Percentiles rank a stretch among this genome's conserved stretches.
These are phyloP conservation scores for Drosophila kikkawai DNA, from an alignment of 1,140 invertebrate genomes.

Conservation along the genomic window DNA sequence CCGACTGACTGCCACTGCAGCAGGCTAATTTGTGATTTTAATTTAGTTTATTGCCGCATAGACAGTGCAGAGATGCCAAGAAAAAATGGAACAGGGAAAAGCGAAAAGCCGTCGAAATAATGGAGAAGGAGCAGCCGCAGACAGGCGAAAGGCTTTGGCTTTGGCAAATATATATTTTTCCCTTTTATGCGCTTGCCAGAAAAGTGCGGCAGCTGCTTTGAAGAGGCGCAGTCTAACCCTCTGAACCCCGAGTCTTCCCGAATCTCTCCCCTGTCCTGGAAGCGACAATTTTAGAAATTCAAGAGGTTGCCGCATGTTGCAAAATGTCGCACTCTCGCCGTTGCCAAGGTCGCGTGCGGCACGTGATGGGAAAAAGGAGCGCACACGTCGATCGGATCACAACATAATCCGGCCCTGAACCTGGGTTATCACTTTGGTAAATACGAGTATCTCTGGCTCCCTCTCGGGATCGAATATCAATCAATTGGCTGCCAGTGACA, in stretches of 20 bases:
- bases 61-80: constrained; percentile 65
- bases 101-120: constrained; percentile 25
- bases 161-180: constrained; percentile 10
- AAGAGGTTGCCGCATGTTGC: constrained; percentile 75
- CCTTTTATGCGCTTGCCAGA: constrained; percentile 24
- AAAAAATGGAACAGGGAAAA: constrained; percentile 17
- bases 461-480: constrained; percentile 69
- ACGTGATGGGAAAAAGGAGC: constrained; percentile 78
- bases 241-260: constrained; percentile 8
- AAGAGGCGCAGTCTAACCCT: constrained; percentile 36
- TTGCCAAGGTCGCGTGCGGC: constrained; percentile 68
- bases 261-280: constrained; percentile 17
- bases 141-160: constrained; percentile 51
- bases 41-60: constrained; percentile 78
- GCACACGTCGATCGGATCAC: constrained; percentile 74
- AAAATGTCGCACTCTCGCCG: constrained; percentile 70
- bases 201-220: constrained; percentile 69
- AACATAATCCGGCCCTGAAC: constrained; percentile 73
- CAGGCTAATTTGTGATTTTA: constrained; percentile 76
- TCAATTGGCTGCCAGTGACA: constrained; percentile 65
- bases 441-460: constrained; percentile 35
- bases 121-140: constrained; percentile 51
- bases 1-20: constrained; percentile 58
- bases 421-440: constrained; percentile 78
- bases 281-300: constrained; percentile 71